Evolutionary conservation across 2,797 vertebrate species (phyloP), one percentile per base, ranked within the genome.

Genomic region (Leptoclinus maculatus): DNA sequence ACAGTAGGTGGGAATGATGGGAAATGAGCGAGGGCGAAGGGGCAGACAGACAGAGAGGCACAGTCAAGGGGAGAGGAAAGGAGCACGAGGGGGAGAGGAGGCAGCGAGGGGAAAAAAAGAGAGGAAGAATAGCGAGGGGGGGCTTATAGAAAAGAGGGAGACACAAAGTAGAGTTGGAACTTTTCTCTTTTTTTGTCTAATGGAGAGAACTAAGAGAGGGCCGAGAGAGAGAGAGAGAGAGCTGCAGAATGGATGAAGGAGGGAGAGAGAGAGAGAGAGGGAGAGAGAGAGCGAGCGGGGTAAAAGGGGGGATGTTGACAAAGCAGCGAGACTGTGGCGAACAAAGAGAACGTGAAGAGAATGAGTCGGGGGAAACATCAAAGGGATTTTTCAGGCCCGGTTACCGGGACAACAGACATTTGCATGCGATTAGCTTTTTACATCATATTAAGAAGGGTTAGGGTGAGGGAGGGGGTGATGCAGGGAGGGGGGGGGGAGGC

Each of bases 361-460:
- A 95, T 95, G 95, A 95, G 93, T 94, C 92, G 94, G 94, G 95
- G 95, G 94, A 94, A 95, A 96, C 95, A 95, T 96, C 95, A 96
- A 96, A 96, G 94, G 95, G 95, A 95, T 96, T 95, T 96, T 95
- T 96, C 92, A 94, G 93, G 93, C 93, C 95, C 90, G 93, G 95
- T 96, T 96, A 95, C 95, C 95, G 95, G 95, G 95, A 96, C 95
- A 95, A 96, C 95, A 96, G 95, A 95, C 95, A 96, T 96, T 96
- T 96, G 95, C 95, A 96, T 96, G 95, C 94, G 95, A 96, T 96
- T 96, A 96, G 95, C 94, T 95, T 95, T 95, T 95, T 96, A 96
- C 95, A 96, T 96, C 94, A 95, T 95, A 95, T 96, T 95, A 95
- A 94, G 94, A 91, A 93, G 93, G 94, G 92, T 93, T 89, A 90